Evolutionary conservation across 2,888 invertebrate genomes (phyloP).

Genomic region (Adelphocoris suturalis): DNA sequence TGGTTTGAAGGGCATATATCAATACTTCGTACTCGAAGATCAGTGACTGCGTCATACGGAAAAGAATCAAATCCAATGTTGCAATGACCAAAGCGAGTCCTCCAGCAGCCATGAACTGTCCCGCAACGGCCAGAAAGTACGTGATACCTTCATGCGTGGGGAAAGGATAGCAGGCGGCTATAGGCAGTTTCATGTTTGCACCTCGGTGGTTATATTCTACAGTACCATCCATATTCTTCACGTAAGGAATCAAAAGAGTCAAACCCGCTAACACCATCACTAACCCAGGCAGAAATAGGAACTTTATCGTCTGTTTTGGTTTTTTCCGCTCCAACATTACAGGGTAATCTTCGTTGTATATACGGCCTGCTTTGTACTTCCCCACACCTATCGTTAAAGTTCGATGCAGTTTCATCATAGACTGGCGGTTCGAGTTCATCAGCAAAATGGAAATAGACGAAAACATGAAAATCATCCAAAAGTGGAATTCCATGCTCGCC

Average conservation of each 20-base stretch:
- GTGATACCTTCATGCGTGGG: slow-evolving; percentile 1
- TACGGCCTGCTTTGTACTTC: background rate
- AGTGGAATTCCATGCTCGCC: slow-evolving; percentile 34
- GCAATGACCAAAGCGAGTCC: background rate
- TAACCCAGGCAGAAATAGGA: background rate
- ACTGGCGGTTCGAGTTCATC: background rate
- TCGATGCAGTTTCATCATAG: background rate
- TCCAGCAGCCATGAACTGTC: slow-evolving; percentile 14
- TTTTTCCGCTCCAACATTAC: background rate
- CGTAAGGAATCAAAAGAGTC: background rate
- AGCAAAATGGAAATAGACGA: background rate
- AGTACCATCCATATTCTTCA: background rate
- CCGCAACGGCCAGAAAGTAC: background rate
- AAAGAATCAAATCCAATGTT: slow-evolving; percentile 20
- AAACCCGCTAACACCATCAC: background rate
- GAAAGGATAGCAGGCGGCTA: background rate
- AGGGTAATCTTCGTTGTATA: slow-evolving; percentile 31
- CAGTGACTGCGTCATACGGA: background rate
- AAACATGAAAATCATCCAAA: background rate
- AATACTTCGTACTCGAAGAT: slow-evolving; percentile 49
- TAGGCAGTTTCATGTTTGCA: slow-evolving; percentile 31
- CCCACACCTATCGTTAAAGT: background rate
- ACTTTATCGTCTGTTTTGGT: background rate
- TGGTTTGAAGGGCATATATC: background rate
- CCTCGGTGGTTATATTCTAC: background rate